These are phyloP conservation scores for Leucophenga varia DNA, from an alignment of 1,140 invertebrate species.

Conservation along the genomic window DNA sequence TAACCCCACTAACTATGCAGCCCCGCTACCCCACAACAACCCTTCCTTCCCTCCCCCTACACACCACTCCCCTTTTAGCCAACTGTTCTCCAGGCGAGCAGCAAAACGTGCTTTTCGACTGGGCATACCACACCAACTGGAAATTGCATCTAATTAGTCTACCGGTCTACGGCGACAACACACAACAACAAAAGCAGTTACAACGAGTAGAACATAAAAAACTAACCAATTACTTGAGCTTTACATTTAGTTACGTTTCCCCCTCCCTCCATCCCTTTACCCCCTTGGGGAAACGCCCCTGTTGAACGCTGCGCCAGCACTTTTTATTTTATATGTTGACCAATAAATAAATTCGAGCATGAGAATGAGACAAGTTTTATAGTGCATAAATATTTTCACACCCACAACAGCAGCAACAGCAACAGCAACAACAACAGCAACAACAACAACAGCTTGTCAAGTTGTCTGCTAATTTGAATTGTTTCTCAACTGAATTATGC, in stretches of 20 bases:
- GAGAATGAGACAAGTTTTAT: conserved; percentile 28
- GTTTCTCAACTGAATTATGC: conserved; percentile 23
- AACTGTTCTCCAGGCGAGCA: conserved; percentile 21
- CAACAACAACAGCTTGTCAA: conserved; percentile 16
- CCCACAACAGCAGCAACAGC: conserved; percentile 13
- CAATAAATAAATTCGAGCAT: conserved; percentile 36
- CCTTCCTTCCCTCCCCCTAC: no score
- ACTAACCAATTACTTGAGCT: conserved; percentile 5
- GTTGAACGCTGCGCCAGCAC: conserved; percentile 20
- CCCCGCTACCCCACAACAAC: no score
- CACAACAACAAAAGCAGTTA: not conserved
- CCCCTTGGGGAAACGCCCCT: conserved; percentile 31
- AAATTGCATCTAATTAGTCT: conserved; percentile 53
- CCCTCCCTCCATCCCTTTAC: no score
- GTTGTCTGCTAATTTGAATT: conserved; percentile 27
- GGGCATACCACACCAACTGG: conserved; percentile 44
- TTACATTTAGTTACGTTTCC: no score
- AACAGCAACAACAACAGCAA: conserved; percentile 12
- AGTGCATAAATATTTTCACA: conserved; percentile 35
- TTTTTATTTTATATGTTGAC: conserved; percentile 17
- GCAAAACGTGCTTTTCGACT: conserved; percentile 45
- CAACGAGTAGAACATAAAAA: conserved; percentile 4
- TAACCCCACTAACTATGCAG: not conserved
- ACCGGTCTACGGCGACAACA: conserved; percentile 24
- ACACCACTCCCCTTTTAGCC: not conserved